Evolutionary conservation across 2,797 vertebrate species (phyloP), one percentile per base, ranked within the genome.

Genomic region (Acrossocheilus wenchowensis): DNA sequence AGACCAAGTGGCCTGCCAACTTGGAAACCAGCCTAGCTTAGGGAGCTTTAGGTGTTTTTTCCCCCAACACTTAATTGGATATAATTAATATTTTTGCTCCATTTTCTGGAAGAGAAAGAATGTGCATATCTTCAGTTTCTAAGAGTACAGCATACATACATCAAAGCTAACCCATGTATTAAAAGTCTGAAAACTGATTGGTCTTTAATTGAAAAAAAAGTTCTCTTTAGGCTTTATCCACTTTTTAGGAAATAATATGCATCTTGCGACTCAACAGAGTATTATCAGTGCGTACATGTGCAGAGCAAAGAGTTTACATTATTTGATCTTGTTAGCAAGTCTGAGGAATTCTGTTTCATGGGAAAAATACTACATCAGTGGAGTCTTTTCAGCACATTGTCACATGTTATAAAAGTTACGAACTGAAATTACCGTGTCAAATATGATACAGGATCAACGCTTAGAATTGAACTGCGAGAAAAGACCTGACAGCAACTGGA

Each of bases 261-360:
- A 48, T 86, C 50, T 66, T 73, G 60, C 34, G 72, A 73, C 81
- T 74, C 87, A 54, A 30, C 74, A 81, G 41, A 94, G 93, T 92
- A 91, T 92, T 81, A 91, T 92, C 81, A 75, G 41, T 92, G 82
- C 68, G 84, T 87, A 89, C 92, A 57, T 93, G 94, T 92, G 93
- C 89, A 88, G 86, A 90, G 90, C 91, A 93, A 91, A 92, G 89
- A 91, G 90, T 34, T 54, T 79, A 84, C 87, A 88, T 88, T 82
- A 90, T 88, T 92, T 90, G 91, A 93, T 93, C 91, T 74, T 78
- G 84, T 88, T 89, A 81, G 64, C 92, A 94, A 94, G 93, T 94
- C 93, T 75, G 86, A 90, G 84, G 81, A 30, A 30, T 30, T 30
- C 30, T 30, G 30, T 30, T 30, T 30, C 30, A 30, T 30, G 30